Evolutionary conservation across 2,113 vertebrate genomes (phyloP), one percentile per base, ranked within the genome.

Genomic region (Oxyruncus cristatus): DNA sequence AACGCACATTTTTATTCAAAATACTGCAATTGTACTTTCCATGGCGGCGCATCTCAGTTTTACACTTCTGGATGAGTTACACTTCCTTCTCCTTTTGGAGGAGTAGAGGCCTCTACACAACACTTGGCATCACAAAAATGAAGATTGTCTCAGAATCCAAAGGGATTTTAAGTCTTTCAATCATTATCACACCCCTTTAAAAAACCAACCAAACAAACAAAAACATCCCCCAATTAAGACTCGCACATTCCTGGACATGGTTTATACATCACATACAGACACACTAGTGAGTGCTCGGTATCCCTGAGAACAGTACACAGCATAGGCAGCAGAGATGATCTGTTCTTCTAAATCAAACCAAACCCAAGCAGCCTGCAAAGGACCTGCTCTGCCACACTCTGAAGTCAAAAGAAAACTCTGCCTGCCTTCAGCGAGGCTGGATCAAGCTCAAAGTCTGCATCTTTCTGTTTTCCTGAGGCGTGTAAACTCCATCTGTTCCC

Each of bases 401-500:
- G 53, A 52, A 92, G 71, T 30, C 66, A 39, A 9, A 67, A 58
- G 41, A 33, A 71, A 78, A 5, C 33, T 46, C 37, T 61, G 18
- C 2, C 62, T n/a, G 71, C n/a, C 88, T 68, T 6, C 78, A 61
- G 68, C 3, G 61, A 3, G 15, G 85, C 90, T 92, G 92, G 74
- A 55, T 14, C 8, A 0, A 33, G 74, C 93, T 88, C 92, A 46
- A 37, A 84, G 66, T 0, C 70, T 59, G 77, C 88, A 41, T 6
- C 32, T 75, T 89, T 32, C 85, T 94, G 85, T 65, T 68, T 44
- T 24, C 21, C 10, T 74, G 81, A 65, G 66, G 4, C 11, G 41
- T 82, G 81, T 24, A 56, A 89, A 59, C 85, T 75, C 93, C 95
- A 89, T 94, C 89, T 97, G 95, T 30, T 89, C 7, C 41, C 84